Evolutionary conservation across 2,113 vertebrate genomes (phyloP), one percentile per base, ranked within the genome.

Genomic region (Oophaga pumilio): DNA sequence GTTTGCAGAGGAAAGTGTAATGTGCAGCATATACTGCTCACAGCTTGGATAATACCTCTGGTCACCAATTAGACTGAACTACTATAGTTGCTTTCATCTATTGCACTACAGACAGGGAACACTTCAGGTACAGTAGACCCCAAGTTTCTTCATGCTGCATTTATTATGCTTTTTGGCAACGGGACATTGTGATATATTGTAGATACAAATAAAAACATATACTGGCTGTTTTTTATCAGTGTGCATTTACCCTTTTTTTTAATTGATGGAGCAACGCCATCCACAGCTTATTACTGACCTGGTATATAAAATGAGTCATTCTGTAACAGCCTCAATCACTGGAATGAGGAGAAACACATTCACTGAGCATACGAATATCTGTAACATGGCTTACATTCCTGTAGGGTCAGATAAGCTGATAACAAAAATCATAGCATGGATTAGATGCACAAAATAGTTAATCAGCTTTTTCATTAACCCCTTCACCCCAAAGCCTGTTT

Each of bases 81-180:
- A 33, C 10, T 49, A 28, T 64, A 81, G 57, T 28, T 81, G 59
- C 17, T 49, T 62, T 43, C 43, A 80, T 28, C 17, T 66, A 50
- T 22, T 3, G n/a, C 62, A 24, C 1, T 82, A 52, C 52, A 66
- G 43, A 66, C 22, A 68, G 13, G 43, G 60, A 66, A 64, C 62
- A 52, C 60, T 68, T 20, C 62, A 82, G 80, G 80, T n/a, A n/a
- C n/a, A n/a, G n/a, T 82, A 82, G 43, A 62, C 68, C 60, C 43
- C 60, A 49, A 12, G 11, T 82, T 49, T 20, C 59, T 59, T 6
- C 20, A 8, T 66, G 20, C 59, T 50, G n/a, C 59, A 81, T 43
- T 59, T 43, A 60, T 28, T 79, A 57, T 43, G 56, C 1, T 49
- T 78, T 17, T 50, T 53, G 18, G 49, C 20, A 76, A 62, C 6